Conservation (phyloP, 35 echinoderm and acorn worm species). For the Amphiura filiformis region DNA sequence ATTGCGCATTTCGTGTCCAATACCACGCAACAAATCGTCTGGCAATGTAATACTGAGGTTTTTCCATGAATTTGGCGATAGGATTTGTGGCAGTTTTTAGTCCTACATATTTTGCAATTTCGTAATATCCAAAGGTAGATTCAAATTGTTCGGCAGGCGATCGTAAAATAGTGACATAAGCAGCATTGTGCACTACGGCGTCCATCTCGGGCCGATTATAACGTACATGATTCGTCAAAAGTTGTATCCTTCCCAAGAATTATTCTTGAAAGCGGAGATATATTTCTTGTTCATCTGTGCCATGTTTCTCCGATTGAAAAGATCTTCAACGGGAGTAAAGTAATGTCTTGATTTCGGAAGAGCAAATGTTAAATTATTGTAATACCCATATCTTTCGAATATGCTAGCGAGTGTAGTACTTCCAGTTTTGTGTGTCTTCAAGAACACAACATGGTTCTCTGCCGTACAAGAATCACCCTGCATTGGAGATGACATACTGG, state of each 20-base stretch:
- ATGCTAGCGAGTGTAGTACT: conserved; percentile 69
- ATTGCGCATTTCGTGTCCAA: conserved; percentile 38
- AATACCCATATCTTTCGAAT: conserved; percentile 65
- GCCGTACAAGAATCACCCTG: too few species aligned
- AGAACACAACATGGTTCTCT: conserved; percentile 31
- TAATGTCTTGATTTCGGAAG: conserved; percentile 44
- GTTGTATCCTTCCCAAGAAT: neutral
- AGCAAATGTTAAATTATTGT: conserved; percentile 55
- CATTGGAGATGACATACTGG: too few species aligned
- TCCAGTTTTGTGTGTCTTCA: conserved; percentile 86
- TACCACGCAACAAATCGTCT: neutral
- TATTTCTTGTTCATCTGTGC: neutral
- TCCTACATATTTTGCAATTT: neutral
- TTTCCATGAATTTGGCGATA: conserved; percentile 33
- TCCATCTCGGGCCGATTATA: conserved; percentile 75
- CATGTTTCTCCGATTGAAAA: conserved; percentile 1
- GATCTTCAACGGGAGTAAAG: conserved; percentile 5
- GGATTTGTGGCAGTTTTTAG: neutral
- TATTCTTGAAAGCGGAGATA: neutral
- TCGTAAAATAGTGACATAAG: conserved; percentile 62
- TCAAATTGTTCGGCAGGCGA: conserved; percentile 63
- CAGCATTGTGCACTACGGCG: conserved; percentile 45
- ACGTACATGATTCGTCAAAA: conserved; percentile 67
- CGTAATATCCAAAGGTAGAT: conserved; percentile 50
- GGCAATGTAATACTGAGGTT: conserved; percentile 14